Evolutionary conservation across 2,797 vertebrate species (phyloP).

Genomic region (Hybognathus amarus): DNA sequence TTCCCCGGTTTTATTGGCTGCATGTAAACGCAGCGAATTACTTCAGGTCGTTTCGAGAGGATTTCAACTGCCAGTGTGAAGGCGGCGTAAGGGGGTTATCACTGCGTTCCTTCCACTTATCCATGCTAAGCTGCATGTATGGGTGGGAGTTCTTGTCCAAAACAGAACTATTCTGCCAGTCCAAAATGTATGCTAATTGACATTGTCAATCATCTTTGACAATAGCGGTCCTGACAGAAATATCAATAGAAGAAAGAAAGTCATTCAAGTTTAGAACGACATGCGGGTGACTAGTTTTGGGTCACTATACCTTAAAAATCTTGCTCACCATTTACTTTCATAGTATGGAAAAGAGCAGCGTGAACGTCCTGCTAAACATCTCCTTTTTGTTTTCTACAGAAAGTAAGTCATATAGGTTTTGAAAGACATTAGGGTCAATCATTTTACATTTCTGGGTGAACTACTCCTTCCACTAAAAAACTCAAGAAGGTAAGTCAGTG

Average conservation of each 20-base stretch:
- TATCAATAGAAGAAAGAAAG: not conserved
- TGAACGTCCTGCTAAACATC: not conserved
- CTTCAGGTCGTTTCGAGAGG: no score
- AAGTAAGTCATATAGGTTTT: not conserved
- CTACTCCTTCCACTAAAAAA: constrained; percentile 13
- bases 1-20: no score
- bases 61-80: no score
- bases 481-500: not conserved
- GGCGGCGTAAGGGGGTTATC: no score
- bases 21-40: no score
- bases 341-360: not conserved
- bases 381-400: not conserved
- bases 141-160: not conserved
- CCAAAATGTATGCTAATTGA: not conserved
- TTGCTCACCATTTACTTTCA: not conserved
- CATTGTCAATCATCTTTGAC: not conserved
- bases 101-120: not conserved
- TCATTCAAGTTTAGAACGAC: not conserved
- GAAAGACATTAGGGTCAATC: not conserved
- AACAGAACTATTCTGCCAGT: not conserved
- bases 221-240: not conserved
- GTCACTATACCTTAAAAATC: not conserved
- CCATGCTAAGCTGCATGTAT: not conserved
- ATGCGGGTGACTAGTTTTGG: not conserved
- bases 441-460: constrained; percentile 13